phyloP scores from a whole-genome alignment of 2,113 vertebrate species.

The Caranx melampygus region DNA sequence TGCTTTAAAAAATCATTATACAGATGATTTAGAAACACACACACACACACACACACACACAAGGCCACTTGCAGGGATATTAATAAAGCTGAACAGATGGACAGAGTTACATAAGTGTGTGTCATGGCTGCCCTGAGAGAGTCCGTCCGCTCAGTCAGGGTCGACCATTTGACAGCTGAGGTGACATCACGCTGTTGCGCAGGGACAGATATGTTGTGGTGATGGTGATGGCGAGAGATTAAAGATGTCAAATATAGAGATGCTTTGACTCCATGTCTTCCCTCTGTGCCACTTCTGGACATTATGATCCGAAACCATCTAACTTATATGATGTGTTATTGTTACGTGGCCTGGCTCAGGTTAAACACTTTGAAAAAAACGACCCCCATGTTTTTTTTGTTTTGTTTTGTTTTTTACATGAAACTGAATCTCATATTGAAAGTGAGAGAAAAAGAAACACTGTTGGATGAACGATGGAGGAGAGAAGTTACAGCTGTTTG shows the following conservation, averaged over 20 bases:
- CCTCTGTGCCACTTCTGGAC: no score
- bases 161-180: not conserved
- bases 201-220: not conserved
- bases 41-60: constrained; percentile 1
- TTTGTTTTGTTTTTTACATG: not conserved
- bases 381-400: no score
- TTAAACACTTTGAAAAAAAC: no score
- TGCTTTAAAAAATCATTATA: not conserved
- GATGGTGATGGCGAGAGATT: not conserved
- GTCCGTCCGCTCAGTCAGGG: not conserved
- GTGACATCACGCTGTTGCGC: not conserved
- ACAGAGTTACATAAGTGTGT: constrained; percentile 36
- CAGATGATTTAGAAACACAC: not conserved
- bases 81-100: constrained; percentile 48
- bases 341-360: no score
- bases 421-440: not conserved
- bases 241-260: not conserved
- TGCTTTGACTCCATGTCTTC: not conserved
- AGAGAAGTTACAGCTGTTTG: constrained; percentile 34
- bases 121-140: constrained; percentile 28
- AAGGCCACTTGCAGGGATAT: not conserved
- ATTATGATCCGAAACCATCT: no score
- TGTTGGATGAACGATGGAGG: not conserved
- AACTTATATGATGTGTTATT: no score
- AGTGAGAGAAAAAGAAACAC: not conserved